Percentiles rank a stretch among this genome's conserved stretches.
phyloP scores from a whole-genome alignment of 2,797 vertebrate species.

The Mormyrops attenuatus region DNA sequence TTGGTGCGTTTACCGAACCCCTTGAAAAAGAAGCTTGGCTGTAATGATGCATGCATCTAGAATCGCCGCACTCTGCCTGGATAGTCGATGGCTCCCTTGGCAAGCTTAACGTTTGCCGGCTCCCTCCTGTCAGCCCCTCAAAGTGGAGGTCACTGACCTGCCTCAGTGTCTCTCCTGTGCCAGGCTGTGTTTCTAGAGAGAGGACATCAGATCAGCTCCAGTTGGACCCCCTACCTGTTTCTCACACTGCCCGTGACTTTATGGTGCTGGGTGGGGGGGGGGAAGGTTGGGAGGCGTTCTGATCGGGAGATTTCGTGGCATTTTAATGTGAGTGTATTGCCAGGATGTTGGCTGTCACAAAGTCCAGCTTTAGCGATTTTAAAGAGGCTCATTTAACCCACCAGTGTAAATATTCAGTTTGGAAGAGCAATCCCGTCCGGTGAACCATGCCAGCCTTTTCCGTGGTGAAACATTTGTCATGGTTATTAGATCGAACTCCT shows the following conservation, averaged over 20 bases:
- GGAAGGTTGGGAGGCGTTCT: not conserved
- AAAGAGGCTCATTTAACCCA: not conserved
- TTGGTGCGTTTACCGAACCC: not conserved
- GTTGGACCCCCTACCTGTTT: not conserved
- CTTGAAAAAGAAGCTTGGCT: not conserved
- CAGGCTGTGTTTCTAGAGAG: not conserved
- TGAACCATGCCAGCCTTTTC: not conserved
- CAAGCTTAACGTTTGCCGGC: not conserved
- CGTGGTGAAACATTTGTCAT: not conserved
- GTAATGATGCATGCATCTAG: not conserved
- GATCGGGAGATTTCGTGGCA: not conserved
- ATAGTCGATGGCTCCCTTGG: slow-evolving; percentile 8
- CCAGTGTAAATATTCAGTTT: not conserved
- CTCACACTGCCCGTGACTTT: not conserved
- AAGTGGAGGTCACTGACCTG: not conserved
- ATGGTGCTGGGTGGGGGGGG: not conserved
- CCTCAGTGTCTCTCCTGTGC: not conserved
- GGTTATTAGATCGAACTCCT: not conserved
- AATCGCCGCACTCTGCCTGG: not conserved
- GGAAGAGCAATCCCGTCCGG: not conserved
- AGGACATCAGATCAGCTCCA: not conserved
- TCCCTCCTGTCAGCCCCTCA: not conserved
- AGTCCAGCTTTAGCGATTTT: not conserved
- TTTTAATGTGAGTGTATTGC: not conserved
- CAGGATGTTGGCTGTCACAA: not conserved